Percentiles rank a stretch among this genome's conserved stretches.
phyloP scores from a whole-genome alignment of 2,888 invertebrate genomes.

The Auanema sp. region DNA sequence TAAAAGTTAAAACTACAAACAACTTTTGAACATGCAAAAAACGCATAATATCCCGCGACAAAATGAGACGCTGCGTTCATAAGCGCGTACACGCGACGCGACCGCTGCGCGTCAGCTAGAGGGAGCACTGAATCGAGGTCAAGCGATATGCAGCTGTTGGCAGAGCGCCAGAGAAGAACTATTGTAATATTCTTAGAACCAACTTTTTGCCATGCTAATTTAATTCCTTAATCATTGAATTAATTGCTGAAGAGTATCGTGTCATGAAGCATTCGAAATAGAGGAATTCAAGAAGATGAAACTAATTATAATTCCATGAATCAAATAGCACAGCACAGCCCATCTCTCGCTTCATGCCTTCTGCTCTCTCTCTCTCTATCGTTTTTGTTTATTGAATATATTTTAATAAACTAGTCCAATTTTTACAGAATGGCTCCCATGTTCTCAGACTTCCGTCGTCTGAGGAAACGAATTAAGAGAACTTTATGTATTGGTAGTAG shows the following conservation, averaged over 20 bases:
- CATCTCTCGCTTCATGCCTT: no score
- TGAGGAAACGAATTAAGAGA: conserved; percentile 75
- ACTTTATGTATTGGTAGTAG: conserved; percentile 80
- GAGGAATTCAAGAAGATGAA: no score
- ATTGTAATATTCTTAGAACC: no score
- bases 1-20: conserved; percentile 5
- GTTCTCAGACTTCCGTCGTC: conserved; percentile 47
- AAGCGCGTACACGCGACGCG: no score
- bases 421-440: conserved; percentile 47
- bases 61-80: background rate
- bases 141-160: conserved; percentile 4
- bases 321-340: no score
- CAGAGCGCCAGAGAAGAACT: background rate
- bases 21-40: background rate
- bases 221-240: no score
- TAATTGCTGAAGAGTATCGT: no score
- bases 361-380: background rate
- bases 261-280: no score
- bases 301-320: no score
- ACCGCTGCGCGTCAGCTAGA: no score
- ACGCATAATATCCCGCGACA: background rate
- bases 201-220: no score
- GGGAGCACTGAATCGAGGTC: no score
- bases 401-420: background rate
- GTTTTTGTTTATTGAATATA: background rate